Evolutionary conservation across 2,113 vertebrate species (phyloP).

Genomic region (Chrysemys picta): DNA sequence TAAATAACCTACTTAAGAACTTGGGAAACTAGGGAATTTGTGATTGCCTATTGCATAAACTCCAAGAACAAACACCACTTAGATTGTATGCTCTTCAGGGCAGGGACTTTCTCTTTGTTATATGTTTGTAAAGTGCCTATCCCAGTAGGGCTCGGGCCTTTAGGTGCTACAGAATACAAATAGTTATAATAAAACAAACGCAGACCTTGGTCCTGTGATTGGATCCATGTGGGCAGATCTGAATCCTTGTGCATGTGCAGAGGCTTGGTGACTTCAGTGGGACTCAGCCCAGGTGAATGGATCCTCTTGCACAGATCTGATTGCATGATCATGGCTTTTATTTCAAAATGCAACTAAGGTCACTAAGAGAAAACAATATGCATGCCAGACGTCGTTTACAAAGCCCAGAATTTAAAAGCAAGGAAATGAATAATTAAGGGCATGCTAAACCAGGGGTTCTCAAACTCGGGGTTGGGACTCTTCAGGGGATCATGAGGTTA

Average conservation of each 20-base stretch:
- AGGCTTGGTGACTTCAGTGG: not conserved
- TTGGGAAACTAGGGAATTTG: not conserved
- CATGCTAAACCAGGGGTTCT: not conserved
- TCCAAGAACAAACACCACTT: not conserved
- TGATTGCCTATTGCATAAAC: not conserved
- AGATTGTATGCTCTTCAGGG: not conserved
- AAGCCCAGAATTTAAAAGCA: not conserved
- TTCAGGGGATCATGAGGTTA: no score
- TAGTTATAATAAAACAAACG: not conserved
- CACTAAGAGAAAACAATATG: not conserved
- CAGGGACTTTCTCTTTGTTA: not conserved
- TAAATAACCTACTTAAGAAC: not conserved
- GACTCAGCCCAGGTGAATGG: not conserved
- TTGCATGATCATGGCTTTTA: not conserved
- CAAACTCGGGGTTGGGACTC: no score
- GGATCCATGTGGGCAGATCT: not conserved
- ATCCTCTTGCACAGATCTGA: not conserved
- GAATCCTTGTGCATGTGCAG: not conserved
- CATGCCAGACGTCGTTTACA: not conserved
- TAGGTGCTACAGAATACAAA: not conserved
- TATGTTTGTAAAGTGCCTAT: not conserved
- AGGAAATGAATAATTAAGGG: not conserved
- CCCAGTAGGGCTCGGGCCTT: not conserved
- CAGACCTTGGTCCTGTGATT: not conserved
- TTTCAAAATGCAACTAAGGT: not conserved